Evolutionary conservation across 2,113 vertebrate genomes (phyloP).

Genomic region (Ascaphus truei): DNA sequence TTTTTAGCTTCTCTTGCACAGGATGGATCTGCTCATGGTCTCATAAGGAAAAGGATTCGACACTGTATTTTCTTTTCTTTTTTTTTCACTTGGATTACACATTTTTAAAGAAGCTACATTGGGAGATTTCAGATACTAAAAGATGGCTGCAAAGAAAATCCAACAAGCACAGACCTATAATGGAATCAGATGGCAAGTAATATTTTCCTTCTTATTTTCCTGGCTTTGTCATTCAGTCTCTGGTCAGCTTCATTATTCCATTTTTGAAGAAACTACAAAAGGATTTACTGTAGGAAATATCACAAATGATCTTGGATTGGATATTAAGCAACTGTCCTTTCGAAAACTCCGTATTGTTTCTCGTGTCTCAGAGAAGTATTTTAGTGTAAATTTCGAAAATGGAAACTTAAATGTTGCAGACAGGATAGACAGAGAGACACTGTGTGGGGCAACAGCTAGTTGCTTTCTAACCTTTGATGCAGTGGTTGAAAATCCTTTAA

Average conservation of each 20-base stretch:
- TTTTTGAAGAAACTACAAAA: slow-evolving; percentile 55
- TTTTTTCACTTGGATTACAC: background rate
- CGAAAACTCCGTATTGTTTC: slow-evolving; percentile 49
- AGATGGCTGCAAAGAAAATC: background rate
- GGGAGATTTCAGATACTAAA: background rate
- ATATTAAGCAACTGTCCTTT: slow-evolving; percentile 54
- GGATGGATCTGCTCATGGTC: background rate
- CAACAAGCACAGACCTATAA: background rate
- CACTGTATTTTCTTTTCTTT: no score
- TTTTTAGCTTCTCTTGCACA: background rate
- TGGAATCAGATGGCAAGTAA: slow-evolving; percentile 10
- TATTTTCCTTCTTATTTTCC: slow-evolving; percentile 34
- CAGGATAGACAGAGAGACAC: slow-evolving; percentile 64
- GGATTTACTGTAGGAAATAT: slow-evolving; percentile 64
- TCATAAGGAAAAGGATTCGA: background rate
- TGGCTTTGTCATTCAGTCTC: slow-evolving; percentile 28
- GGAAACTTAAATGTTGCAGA: slow-evolving; percentile 54
- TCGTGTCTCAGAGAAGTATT: slow-evolving; percentile 40
- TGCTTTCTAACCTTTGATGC: slow-evolving; percentile 66
- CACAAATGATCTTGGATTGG: slow-evolving; percentile 65
- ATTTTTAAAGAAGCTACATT: background rate
- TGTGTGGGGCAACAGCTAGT: slow-evolving; percentile 57
- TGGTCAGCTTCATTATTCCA: slow-evolving; percentile 52
- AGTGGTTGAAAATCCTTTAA: slow-evolving; percentile 61
- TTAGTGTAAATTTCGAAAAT: slow-evolving; percentile 50